Evolutionary conservation across 2,888 invertebrate genomes (phyloP), one percentile per base, ranked within the genome.

Genomic region (Biston stratarius): DNA sequence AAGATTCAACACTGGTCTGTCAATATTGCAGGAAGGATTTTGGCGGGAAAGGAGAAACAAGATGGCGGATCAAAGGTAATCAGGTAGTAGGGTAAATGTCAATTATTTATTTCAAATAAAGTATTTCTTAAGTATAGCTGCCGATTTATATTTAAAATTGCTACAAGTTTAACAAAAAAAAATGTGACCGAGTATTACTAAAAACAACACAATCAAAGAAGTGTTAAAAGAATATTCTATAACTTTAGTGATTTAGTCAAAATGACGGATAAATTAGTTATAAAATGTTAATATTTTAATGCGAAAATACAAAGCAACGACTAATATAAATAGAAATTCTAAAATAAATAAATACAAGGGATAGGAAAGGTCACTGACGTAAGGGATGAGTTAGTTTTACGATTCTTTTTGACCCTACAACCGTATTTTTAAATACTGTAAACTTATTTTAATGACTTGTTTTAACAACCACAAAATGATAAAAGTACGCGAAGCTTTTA

Each of bases 1-100:
- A 87, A 89, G 89, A 90, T 87, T 89, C 94, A 94, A 94, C 94
- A 94, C 94, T 88, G 94, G 92, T 83, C 94, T 94, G 94, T 94
- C 94, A 94, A 94, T 94, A 94, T 94, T 94, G 94, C 84, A 81
- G 80, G 75, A 69, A 49, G 84, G 86, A 77, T 42, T 68, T 72
- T 67, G 72, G 72, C 67, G 79, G 80, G 79, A 75, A 70, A 71
- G 72, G 71, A 67, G 70, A 66, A 63, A 68, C 61, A 66, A 72
- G 61, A 69, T 74, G 77, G 77, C 63, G 75, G 78, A 63, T 36
- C 11, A 47, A 67, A 57, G 40, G 59, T 49, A 44, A 44, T 24
- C 24, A 33, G 59, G 75, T 56, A 61, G 53, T 36, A 60, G 65
- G 69, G 82, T 73, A 77, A 84, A 92, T 92, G 93, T 89, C 94